These are phyloP conservation scores for Acleris emargana DNA, from an alignment of 2,888 invertebrate genomes.

Conservation along the genomic window DNA sequence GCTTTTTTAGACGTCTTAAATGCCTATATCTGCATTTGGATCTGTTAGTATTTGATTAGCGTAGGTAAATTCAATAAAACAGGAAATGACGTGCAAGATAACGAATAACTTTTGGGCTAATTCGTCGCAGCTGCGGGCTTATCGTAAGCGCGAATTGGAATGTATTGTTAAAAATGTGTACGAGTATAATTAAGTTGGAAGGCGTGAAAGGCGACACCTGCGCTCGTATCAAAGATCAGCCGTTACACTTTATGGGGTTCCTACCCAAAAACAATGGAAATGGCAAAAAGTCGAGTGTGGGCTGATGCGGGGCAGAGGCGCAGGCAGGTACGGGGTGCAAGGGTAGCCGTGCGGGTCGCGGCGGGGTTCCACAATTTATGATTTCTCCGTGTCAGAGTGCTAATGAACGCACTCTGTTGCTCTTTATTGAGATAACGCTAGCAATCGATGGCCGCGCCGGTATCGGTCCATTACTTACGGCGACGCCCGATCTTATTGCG, in stretches of 20 bases:
- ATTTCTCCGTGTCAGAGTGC: slow-evolving; percentile 80
- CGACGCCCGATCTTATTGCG: slow-evolving; percentile 68
- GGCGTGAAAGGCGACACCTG: slow-evolving; percentile 80
- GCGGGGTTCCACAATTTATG: slow-evolving; percentile 81
- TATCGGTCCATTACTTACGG: slow-evolving; percentile 75
- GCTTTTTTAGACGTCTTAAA: no score
- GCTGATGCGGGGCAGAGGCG: slow-evolving; percentile 46
- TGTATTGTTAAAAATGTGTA: slow-evolving; percentile 69
- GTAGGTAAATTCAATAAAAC: slow-evolving; percentile 41
- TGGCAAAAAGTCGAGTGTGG: slow-evolving; percentile 80
- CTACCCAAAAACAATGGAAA: slow-evolving; percentile 79
- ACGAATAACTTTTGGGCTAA: slow-evolving; percentile 59
- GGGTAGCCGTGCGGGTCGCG: slow-evolving; percentile 76
- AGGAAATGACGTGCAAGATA: slow-evolving; percentile 55
- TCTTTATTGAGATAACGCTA: slow-evolving; percentile 82
- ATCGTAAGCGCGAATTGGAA: slow-evolving; percentile 68
- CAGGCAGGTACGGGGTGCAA: slow-evolving; percentile 60
- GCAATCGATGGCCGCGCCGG: slow-evolving; percentile 59
- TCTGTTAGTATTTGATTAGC: neutral
- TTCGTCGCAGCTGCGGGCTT: slow-evolving; percentile 70
- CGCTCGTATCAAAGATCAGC: slow-evolving; percentile 73
- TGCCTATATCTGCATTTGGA: no score
- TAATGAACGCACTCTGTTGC: slow-evolving; percentile 82
- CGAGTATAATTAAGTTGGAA: slow-evolving; percentile 74
- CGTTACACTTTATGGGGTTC: slow-evolving; percentile 77